A percentile compares a stretch with the other conserved stretches of the same genome.
phyloP scores from a whole-genome alignment of 2,888 invertebrate genomes.

The Lordiphosa andalusiaca region DNA sequence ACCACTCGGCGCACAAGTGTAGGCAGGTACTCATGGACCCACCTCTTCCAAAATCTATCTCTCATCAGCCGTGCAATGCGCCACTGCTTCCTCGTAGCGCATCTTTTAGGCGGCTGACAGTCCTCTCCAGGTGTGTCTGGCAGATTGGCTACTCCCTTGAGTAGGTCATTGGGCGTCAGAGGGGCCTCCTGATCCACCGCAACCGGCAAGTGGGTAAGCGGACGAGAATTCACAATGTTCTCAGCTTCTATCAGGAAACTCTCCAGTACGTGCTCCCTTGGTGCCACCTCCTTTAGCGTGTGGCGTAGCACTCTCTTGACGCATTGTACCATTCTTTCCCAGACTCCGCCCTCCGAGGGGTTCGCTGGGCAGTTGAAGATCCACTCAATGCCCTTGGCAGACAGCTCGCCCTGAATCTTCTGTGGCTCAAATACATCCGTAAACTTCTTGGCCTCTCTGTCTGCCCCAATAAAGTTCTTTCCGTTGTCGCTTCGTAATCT shows the following conservation, averaged over 20 bases:
- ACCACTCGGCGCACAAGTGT: constrained; percentile 12
- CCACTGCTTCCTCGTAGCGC: no score
- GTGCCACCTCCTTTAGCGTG: not conserved
- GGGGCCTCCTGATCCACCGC: constrained; percentile 1
- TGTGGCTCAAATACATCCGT: no score
- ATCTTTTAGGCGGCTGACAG: no score
- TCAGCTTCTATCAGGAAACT: constrained; percentile 18
- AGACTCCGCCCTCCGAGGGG: constrained; percentile 5
- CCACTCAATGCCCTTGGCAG: not conserved
- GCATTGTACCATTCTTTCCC: constrained; percentile 10
- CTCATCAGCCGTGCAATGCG: constrained; percentile 6
- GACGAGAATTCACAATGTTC: constrained; percentile 8
- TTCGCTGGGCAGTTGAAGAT: constrained; percentile 12
- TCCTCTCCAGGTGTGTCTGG: not conserved
- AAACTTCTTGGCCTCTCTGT: not conserved
- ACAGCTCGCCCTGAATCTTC: no score
- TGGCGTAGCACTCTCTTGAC: not conserved
- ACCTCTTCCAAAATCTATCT: constrained; percentile 14
- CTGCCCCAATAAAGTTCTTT: constrained; percentile 8
- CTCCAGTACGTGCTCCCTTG: constrained; percentile 1
- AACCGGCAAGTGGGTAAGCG: constrained; percentile 1
- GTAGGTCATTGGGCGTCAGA: not conserved
- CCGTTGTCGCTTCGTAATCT: constrained; percentile 6
- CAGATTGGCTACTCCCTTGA: not conserved
- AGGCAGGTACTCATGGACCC: constrained; percentile 15